A percentile compares a stretch with the other conserved stretches of the same genome.
phyloP scores from a whole-genome alignment of 2,113 vertebrate genomes.

The Melanotaenia duboulayi region DNA sequence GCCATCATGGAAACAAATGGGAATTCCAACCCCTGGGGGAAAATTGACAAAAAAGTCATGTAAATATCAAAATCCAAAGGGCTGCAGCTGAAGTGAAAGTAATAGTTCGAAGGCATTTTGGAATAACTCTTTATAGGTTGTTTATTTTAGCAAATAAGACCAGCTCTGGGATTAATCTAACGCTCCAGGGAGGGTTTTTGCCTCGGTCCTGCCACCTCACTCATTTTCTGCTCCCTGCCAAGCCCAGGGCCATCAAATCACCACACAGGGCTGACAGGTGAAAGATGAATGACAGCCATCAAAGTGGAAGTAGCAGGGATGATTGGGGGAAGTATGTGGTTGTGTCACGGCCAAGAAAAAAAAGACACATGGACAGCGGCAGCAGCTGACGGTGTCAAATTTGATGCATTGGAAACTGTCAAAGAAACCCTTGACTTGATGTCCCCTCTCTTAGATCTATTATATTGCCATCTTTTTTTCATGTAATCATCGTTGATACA shows the following conservation, averaged over 20 bases:
- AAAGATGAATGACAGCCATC: conserved; percentile 53
- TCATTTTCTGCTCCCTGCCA: background rate
- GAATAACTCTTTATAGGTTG: conserved; percentile 7
- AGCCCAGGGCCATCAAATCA: conserved; percentile 37
- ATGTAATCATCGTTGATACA: background rate
- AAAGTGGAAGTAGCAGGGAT: conserved; percentile 41
- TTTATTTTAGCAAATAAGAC: conserved; percentile 14
- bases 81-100: background rate
- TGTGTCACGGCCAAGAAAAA: conserved; percentile 40
- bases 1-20: conserved; percentile 46
- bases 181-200: background rate
- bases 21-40: conserved; percentile 24
- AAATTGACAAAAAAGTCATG: conserved; percentile 22
- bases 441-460: conserved; percentile 24
- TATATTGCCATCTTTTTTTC: background rate
- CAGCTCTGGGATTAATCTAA: background rate
- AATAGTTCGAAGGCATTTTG: conserved; percentile 15
- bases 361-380: conserved; percentile 35
- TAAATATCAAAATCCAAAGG: conserved; percentile 26
- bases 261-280: conserved; percentile 37
- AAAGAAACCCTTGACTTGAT: conserved; percentile 32
- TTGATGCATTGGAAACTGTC: conserved; percentile 34
- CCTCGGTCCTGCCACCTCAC: background rate
- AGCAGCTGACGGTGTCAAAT: conserved; percentile 28
- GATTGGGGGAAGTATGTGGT: conserved; percentile 42